Conservation (phyloP, 2,113 vertebrate genomes). For the Epinephelus moara region DNA sequence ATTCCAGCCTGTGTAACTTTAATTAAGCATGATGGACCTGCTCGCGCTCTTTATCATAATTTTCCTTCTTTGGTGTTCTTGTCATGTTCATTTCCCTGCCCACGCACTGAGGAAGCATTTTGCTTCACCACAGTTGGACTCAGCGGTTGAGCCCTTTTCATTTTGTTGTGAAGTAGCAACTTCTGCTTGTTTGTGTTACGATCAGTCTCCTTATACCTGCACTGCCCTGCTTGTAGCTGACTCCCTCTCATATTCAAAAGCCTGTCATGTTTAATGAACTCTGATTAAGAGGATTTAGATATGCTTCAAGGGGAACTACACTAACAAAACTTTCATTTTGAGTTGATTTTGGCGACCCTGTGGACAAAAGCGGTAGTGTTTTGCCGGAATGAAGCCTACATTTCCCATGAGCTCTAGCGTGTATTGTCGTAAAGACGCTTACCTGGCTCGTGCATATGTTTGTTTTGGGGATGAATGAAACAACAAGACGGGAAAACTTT, state of each 20-base stretch:
- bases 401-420: no score
- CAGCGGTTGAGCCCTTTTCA: background rate
- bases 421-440: no score
- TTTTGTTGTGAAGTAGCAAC: background rate
- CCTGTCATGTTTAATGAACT: background rate
- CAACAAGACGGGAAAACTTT: no score
- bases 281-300: background rate
- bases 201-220: background rate
- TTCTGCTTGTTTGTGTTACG: background rate
- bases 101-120: conserved; percentile 25
- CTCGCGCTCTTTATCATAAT: conserved; percentile 56
- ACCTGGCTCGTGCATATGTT: no score
- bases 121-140: background rate
- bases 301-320: no score
- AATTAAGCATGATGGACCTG: conserved; percentile 68
- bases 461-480: no score
- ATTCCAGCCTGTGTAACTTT: conserved; percentile 61
- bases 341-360: no score
- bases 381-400: no score
- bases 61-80: conserved; percentile 53
- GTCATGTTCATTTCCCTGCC: conserved; percentile 46
- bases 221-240: background rate
- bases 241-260: no score
- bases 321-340: no score
- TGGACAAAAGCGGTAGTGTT: no score